These are phyloP conservation scores for Umimayanthus kanabou DNA, from an alignment of 92 coral and sea anemone species.

Conservation along the genomic window DNA sequence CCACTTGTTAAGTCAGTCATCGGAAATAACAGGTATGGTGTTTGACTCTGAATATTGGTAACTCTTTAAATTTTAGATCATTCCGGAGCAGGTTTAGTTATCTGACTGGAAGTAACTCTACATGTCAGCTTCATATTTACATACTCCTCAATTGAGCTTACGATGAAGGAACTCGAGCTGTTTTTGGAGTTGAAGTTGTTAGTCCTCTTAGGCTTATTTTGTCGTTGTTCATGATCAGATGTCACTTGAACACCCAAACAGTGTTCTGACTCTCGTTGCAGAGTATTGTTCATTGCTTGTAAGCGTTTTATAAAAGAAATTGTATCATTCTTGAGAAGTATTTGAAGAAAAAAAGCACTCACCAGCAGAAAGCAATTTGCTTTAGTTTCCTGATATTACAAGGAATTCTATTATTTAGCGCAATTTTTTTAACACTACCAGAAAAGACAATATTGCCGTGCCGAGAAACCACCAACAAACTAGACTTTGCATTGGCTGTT, in stretches of 20 bases:
- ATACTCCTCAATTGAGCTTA: not conserved
- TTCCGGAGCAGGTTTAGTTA: not conserved
- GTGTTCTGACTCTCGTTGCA: not conserved
- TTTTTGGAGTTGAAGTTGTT: too few relatives aligned
- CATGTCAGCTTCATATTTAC: not conserved
- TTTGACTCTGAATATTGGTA: not conserved
- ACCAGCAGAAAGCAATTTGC: not conserved
- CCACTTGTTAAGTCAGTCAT: not conserved
- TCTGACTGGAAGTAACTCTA: not conserved
- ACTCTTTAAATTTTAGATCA: not conserved
- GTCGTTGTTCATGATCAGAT: not conserved
- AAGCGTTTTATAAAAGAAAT: too few relatives aligned
- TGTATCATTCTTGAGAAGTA: too few relatives aligned
- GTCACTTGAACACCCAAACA: not conserved
- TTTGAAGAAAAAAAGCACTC: too few relatives aligned
- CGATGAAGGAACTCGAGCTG: too few relatives aligned
- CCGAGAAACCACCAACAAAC: not conserved
- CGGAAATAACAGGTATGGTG: conserved; percentile 9
- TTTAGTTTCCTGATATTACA: not conserved
- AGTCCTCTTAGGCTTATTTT: not conserved
- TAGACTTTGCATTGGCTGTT: too few relatives aligned
- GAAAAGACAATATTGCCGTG: not conserved
- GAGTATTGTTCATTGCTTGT: not conserved
- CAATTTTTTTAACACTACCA: not conserved
- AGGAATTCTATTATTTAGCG: too few relatives aligned